Evolutionary conservation across 2,797 vertebrate genomes (phyloP), one percentile per base, ranked within the genome.

Genomic region (Tenualosa ilisha): DNA sequence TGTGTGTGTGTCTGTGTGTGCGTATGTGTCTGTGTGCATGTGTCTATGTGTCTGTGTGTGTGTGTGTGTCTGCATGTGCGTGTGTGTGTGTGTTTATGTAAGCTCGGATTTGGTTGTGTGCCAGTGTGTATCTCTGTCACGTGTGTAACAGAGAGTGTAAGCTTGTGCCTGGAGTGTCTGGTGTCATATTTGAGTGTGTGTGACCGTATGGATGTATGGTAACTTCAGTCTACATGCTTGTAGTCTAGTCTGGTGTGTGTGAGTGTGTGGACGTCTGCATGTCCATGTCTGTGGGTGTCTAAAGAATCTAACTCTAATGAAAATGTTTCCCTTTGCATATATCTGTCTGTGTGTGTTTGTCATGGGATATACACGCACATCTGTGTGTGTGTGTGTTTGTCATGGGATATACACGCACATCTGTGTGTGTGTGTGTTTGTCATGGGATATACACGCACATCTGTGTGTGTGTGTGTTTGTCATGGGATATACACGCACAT

Each of bases 161-260:
- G 65, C 65, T 13, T 37, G 26, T 15, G 26, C 31, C 63, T 65
- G 22, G 40, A 31, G 2, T 75, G 81, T 83, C 20, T 68, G 49
- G 54, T 79, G 24, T 46, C 8, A 3, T 20, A 79, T 15, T 81
- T 81, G 83, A 43, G 56, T 81, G 72, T 85, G 81, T 75, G 22
- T 83, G 51, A 15, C 37, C 43, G 65, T 31, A 17, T 86, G 83
- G 11, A n/a, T 63, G n/a, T 63, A 24, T 63, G 59, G 6, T 24
- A 63, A n/a, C 59, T n/a, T 24, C 59, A 24, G 59, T 61, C 59
- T 24, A 24, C 59, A n/a, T n/a, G 59, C 7, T 20, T 24, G 22
- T 6, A 22, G 3, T 59, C 17, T 59, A 22, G 20, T 22, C 3
- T 20, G 1, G 56, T 59, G 56, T 24, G 17, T 61, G 56, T 22